Evolutionary conservation across 2,113 vertebrate genomes (phyloP).

Genomic region (Channa argus): DNA sequence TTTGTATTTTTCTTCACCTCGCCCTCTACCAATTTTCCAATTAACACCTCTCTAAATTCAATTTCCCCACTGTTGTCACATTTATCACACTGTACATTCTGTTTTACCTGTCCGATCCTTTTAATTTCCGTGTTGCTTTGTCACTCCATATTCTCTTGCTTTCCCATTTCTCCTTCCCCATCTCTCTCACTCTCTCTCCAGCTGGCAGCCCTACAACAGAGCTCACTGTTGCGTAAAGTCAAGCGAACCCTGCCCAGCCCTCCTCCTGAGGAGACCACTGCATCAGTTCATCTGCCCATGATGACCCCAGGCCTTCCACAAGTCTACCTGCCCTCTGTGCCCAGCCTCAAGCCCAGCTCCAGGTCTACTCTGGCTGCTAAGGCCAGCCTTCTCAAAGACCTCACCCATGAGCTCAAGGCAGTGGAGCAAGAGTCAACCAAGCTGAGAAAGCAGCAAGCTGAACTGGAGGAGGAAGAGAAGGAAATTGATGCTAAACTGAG

Average conservation of each 20-base stretch:
- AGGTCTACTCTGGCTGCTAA: constrained; percentile 87
- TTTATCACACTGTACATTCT: constrained; percentile 6
- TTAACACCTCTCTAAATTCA: constrained; percentile 13
- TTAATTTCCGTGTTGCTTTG: constrained; percentile 34
- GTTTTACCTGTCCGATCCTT: constrained; percentile 7
- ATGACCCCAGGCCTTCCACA: constrained; percentile 89
- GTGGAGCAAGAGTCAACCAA: constrained; percentile 98
- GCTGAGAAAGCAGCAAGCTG: constrained; percentile 96
- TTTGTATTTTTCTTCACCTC: neutral
- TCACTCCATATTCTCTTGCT: constrained; percentile 42
- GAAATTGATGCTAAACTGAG: constrained; percentile 98
- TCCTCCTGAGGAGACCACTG: constrained; percentile 90
- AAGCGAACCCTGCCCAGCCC: constrained; percentile 98
- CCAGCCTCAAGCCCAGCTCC: constrained; percentile 86
- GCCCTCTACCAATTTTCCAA: neutral
- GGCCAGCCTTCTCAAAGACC: constrained; percentile 94
- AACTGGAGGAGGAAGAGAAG: constrained; percentile 98
- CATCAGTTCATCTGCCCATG: constrained; percentile 86
- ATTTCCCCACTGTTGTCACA: constrained; percentile 18
- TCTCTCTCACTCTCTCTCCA: constrained; percentile 74
- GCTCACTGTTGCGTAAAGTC: constrained; percentile 94
- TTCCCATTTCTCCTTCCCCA: constrained; percentile 40
- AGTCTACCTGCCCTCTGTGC: constrained; percentile 89
- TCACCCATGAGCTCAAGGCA: constrained; percentile 95
- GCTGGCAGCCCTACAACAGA: constrained; percentile 93